These are phyloP conservation scores for Lonchura striata DNA, from an alignment of 2,113 vertebrate genomes.

Conservation along the genomic window DNA sequence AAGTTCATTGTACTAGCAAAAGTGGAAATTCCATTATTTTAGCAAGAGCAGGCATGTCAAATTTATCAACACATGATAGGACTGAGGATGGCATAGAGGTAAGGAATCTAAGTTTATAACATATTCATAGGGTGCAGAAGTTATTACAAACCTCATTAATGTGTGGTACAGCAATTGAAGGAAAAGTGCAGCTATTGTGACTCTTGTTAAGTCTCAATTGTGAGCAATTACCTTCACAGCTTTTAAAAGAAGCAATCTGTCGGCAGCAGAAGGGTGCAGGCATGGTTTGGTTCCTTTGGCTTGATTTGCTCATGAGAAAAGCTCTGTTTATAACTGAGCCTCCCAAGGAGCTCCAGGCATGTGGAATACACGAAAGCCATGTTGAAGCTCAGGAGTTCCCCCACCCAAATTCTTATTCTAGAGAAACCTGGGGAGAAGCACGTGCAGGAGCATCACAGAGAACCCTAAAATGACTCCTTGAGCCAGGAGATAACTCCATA, in stretches of 20 bases:
- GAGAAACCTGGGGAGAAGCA: not conserved
- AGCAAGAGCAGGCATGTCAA: conserved; percentile 51
- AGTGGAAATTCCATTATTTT: conserved; percentile 65
- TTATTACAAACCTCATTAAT: conserved; percentile 60
- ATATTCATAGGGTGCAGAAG: conserved; percentile 22
- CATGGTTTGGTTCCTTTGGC: not conserved
- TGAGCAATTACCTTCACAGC: not conserved
- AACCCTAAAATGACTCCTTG: not conserved
- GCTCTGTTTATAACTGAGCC: not conserved
- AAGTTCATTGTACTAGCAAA: conserved; percentile 53
- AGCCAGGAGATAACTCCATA: not conserved
- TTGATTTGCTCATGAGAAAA: not conserved
- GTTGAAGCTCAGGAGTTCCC: not conserved
- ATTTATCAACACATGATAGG: conserved; percentile 33
- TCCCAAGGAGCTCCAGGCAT: not conserved
- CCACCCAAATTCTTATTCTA: not conserved
- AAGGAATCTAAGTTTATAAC: conserved; percentile 2
- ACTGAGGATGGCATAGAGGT: not conserved
- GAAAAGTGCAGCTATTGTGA: not conserved
- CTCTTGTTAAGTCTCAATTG: not conserved
- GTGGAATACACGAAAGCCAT: not conserved
- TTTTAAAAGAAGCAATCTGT: not conserved
- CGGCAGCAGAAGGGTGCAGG: not conserved
- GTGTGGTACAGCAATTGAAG: not conserved
- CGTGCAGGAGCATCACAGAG: not conserved